phyloP scores from a whole-genome alignment of 2,888 invertebrate species.

The Ecliptopera silaceata region DNA sequence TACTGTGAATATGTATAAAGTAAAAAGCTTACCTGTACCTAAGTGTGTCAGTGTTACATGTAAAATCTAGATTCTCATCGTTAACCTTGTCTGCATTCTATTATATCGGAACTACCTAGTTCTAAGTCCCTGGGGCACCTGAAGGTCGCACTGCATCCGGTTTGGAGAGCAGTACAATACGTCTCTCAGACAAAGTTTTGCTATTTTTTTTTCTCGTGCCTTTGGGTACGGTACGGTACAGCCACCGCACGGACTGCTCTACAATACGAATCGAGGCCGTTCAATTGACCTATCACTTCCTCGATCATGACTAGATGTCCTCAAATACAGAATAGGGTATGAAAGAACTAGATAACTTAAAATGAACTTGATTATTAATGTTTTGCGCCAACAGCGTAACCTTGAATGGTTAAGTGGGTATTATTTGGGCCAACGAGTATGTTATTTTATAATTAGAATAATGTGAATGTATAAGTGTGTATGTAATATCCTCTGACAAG shows the following conservation, averaged over 20 bases:
- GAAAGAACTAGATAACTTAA: slow-evolving; percentile 1
- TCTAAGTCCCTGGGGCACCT: slow-evolving; percentile 48
- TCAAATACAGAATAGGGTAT: background rate
- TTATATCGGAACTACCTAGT: slow-evolving; percentile 57
- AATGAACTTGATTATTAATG: slow-evolving; percentile 14
- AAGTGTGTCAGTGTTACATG: slow-evolving; percentile 14
- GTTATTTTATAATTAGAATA: slow-evolving; percentile 7
- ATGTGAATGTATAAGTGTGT: background rate
- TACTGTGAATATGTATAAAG: too few relatives aligned
- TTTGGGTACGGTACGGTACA: slow-evolving; percentile 26
- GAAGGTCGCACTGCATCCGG: slow-evolving; percentile 62
- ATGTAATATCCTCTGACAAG: slow-evolving; percentile 2
- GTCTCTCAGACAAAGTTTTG: slow-evolving; percentile 46
- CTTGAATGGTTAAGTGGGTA: slow-evolving; percentile 25
- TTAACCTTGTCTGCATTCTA: slow-evolving; percentile 41
- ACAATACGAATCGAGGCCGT: slow-evolving; percentile 45
- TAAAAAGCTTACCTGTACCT: too few relatives aligned
- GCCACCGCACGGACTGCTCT: slow-evolving; percentile 10
- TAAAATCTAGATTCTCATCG: slow-evolving; percentile 40
- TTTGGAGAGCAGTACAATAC: slow-evolving; percentile 50
- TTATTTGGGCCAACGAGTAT: slow-evolving; percentile 24
- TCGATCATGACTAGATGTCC: slow-evolving; percentile 26
- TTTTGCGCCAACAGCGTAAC: slow-evolving; percentile 20
- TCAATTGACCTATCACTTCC: slow-evolving; percentile 53
- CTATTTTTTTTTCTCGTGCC: slow-evolving; percentile 56